Evolutionary conservation across 2,113 vertebrate species (phyloP), one percentile per base, ranked within the genome.

Genomic region (Pterophyllum scalare): DNA sequence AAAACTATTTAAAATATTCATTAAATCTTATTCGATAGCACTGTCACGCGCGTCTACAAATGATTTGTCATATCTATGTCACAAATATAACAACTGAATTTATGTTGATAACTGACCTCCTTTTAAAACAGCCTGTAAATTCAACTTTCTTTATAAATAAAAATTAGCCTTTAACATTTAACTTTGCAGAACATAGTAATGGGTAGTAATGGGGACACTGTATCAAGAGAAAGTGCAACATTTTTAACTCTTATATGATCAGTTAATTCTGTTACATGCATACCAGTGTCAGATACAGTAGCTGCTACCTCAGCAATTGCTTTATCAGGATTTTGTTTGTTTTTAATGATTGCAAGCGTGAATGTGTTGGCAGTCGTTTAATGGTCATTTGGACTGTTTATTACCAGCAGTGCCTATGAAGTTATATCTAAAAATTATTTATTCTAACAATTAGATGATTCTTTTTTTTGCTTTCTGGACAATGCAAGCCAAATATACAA

Each of bases 51-150:
- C 13, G 17, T 52, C 46, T 33, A 33, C 54, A 26, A 54, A 54
- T 72, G 1, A 46, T 52, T 46, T 31, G 6, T 11, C 65, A n/a
- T 31, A 12, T 20, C 3, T 54, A 19, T 28, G 19, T 31, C 15
- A 72, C 31, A 54, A n/a, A 20, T 31, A 31, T n/a, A 49, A 43
- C 26, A 52, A 46, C 43, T 52, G 43, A 72, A 17, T 31, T 72
- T 72, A 72, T 14, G 19, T 54, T 54, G 46, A 54, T 14, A 31
- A 72, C 67, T 2, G 67, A 33, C 31, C 49, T 0, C 19, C 3
- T 72, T 43, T 64, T 75, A 83, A 72, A 86, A 84, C n/a, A 26
- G 56, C 5, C 80, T 70, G 74, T 33, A 19, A 59, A 58, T 8
- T 13, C 2, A 33, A 33, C 31, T 33, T 33, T 33, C 5, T 33